Base-by-base conservation (phyloP, 2,888 invertebrate genomes). In the Nowickia ferox region DNA sequence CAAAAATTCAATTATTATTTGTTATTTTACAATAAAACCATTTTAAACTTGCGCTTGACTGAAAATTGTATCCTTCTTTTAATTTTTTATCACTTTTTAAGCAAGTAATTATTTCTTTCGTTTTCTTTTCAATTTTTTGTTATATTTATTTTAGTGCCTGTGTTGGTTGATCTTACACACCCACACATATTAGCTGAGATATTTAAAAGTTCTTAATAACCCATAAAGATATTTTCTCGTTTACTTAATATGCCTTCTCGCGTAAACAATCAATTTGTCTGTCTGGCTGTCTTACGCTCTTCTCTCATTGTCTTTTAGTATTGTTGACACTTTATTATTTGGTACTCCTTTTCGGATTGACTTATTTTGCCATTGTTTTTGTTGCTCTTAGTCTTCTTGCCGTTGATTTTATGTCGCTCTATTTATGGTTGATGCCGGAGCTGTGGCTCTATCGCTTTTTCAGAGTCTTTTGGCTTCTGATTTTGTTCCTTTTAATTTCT, bases 301-400 rank as follows among this genome's bases (percentile, higher is more conserved):
- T 63, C 9, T 6, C 30, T 19, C 15, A 30, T n/a, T 66, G 57
- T 59, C 59, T 74, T 79, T 66, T 76, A 44, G 9, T 40, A 61
- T 30, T 84, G 80, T 80, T 80, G 76, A 80, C 61, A 80, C 72
- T 77, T 81, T 81, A 68, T 68, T 81, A 75, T 68, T 77, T 76
- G 55, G 17, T 66, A 55, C 44, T 75, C 42, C 22, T 63, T 63
- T 74, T 59, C 17, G 9, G 42, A 30, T 17, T 66, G 13, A 6
- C 0, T 63, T 79, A 15, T 4, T 22, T 22, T 42, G n/a, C 30
- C 30, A 30, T 6, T 30, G 30, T 46, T 40, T 48, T 19, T 51
- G 5, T 17, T n/a, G 13, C 11, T 65, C 3, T n/a, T 59, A 8
- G 42, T 44, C 46, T 51, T 40, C 1, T 15, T 30, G 42, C 11